These are phyloP conservation scores for Guaruba guarouba DNA, from an alignment of 2,113 vertebrate species.

Conservation along the genomic window DNA sequence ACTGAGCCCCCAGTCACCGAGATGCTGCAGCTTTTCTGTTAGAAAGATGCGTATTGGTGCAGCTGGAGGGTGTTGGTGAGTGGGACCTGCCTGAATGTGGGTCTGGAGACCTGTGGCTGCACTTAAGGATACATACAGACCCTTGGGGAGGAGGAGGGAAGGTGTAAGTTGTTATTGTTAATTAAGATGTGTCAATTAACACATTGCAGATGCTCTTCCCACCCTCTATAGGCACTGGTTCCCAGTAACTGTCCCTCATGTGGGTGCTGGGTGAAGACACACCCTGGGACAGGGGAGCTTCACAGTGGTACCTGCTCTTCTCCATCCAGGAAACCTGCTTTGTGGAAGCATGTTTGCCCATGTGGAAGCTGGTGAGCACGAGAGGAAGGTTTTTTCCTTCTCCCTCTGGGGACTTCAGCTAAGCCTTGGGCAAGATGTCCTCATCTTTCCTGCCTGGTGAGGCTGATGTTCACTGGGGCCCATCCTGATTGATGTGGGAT, in stretches of 20 bases:
- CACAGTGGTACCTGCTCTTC: fast-evolving
- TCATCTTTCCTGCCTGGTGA: fast-evolving
- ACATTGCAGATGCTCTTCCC: background rate
- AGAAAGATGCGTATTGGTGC: fast-evolving
- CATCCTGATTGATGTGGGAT: fast-evolving
- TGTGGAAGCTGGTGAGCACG: fast-evolving
- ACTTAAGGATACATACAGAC: fast-evolving
- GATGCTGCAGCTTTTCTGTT: fast-evolving
- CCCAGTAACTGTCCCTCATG: fast-evolving
- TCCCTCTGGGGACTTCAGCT: fast-evolving
- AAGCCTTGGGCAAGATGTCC: background rate
- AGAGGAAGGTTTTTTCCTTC: background rate
- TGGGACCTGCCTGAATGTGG: fast-evolving
- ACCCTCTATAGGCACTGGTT: fast-evolving
- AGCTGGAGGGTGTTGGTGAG: fast-evolving
- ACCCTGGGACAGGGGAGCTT: background rate
- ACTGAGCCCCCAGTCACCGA: fast-evolving
- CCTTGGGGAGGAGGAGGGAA: background rate
- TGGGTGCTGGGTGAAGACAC: background rate
- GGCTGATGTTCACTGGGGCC: background rate
- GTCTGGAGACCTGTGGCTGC: background rate
- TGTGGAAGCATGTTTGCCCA: background rate
- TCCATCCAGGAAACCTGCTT: fast-evolving
- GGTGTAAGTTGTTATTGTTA: background rate
- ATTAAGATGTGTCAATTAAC: background rate